Percentiles rank a stretch among this genome's conserved stretches.
These are phyloP conservation scores for Synodontis membranacea DNA, from an alignment of 2,113 vertebrate species.

Conservation along the genomic window DNA sequence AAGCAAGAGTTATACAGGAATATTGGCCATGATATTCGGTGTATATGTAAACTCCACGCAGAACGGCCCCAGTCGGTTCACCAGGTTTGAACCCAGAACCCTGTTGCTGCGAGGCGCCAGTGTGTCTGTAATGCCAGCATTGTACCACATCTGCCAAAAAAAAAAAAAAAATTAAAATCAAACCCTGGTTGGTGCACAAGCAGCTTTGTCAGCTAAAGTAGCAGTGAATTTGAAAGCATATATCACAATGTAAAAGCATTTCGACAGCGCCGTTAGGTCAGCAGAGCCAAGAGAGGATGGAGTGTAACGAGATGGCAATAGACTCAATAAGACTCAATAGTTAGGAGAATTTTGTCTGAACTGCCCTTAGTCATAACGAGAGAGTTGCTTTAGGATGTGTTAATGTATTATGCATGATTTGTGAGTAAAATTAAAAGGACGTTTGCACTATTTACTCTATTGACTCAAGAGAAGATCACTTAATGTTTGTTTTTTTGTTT, in stretches of 20 bases:
- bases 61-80: no score
- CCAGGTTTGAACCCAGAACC: no score
- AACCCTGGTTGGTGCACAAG: background rate
- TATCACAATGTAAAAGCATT: conserved; percentile 8
- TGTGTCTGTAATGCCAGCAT: no score
- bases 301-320: background rate
- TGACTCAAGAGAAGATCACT: background rate
- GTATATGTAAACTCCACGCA: no score
- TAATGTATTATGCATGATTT: background rate
- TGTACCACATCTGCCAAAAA: background rate
- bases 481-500: background rate
- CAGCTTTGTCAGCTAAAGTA: conserved; percentile 8
- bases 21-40: no score
- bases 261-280: background rate
- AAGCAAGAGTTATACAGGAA: no score
- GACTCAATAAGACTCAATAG: background rate
- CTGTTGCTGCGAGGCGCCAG: no score
- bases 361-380: background rate
- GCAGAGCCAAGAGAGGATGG: background rate
- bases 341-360: background rate
- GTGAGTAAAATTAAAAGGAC: background rate
- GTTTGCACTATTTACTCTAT: background rate
- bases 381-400: background rate
- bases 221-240: conserved; percentile 8
- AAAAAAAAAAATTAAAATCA: background rate